Base-by-base conservation (phyloP, 2,113 vertebrate species). In the Gadus macrocephalus region DNA sequence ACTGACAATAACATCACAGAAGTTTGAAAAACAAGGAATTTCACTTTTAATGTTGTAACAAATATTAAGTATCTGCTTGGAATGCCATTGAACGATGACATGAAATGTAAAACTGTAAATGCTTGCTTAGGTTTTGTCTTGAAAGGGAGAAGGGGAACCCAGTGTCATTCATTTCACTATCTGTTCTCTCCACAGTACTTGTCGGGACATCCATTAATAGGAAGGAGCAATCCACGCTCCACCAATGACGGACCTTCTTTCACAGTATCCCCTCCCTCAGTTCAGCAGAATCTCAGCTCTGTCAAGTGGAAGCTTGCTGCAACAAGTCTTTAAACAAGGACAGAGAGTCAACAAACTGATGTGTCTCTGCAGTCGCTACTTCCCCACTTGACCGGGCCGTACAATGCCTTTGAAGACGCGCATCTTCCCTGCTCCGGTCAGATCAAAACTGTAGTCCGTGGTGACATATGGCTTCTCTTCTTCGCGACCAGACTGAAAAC, bases 401-500 rank as follows among this genome's bases (percentile, higher is more conserved):
- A 53, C 77, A 59, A 90, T 71, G 59, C 81, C 82, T 72, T 91
- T 94, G 78, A 88, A 93, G 22, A 90, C 75, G 61, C 91, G 93
- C 56, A 98, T 78, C 72, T 94, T 97, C 67, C 93, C 95, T 11
- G 95, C 91, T 1, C 96, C 93, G 8, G 89, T 61, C 62, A 96
- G 85, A 64, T 91, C 89, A 66, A 94, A 94, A 63, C 94, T 96
- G 78, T 99, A 99, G 71, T 97, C 92, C 0, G 93, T 89, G 0
- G 97, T 98, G 68, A 96, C 67, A 0, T 98, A 99, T 0, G 96
- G 96, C n/a, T 89, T 84, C 7, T 94, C 95, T 1, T 92, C 94
- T 16, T 94, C 91, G 0, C 85, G 72, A 62, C 90, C 94, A 2
- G 74, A 67, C 95, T 98, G 88, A 8, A 17, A 89, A 91, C 15